A percentile compares a stretch with the other conserved stretches of the same genome.
Evolutionary conservation across 2,113 vertebrate species (phyloP).

Genomic region (Phalacrocorax carbo): DNA sequence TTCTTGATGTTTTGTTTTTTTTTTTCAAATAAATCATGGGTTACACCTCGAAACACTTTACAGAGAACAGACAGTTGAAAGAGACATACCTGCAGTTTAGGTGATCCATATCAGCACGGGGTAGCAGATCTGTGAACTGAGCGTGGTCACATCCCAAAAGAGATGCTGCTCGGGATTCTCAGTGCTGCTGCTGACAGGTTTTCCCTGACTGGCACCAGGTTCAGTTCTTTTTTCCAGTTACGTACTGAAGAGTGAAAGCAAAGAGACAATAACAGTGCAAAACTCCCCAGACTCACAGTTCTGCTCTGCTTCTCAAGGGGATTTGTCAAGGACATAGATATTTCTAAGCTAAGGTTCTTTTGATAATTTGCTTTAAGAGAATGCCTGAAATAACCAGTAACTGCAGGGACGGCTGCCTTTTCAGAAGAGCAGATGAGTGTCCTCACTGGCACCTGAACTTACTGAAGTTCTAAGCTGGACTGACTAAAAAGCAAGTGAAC

Average conservation of each 20-base stretch:
- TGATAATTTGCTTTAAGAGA: neutral
- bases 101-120: neutral
- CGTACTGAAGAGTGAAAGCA: neutral
- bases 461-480: neutral
- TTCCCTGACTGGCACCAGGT: neutral
- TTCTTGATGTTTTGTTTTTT: neutral
- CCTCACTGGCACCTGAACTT: neutral
- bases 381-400: neutral
- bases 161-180: neutral
- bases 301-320: neutral
- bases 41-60: neutral
- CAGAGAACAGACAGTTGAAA: neutral
- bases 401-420: neutral
- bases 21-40: neutral
- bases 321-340: neutral
- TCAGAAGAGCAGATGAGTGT: neutral
- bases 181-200: neutral
- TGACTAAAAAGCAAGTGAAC: neutral
- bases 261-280: neutral
- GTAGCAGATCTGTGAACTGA: neutral
- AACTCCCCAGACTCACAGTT: neutral
- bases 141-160: neutral
- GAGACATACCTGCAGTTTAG: neutral
- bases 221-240: neutral
- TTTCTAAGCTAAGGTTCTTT: neutral